A percentile compares a stretch with the other conserved stretches of the same genome.
Evolutionary conservation across 1,140 invertebrate genomes (phyloP).

Genomic region (Subanguina moxae): DNA sequence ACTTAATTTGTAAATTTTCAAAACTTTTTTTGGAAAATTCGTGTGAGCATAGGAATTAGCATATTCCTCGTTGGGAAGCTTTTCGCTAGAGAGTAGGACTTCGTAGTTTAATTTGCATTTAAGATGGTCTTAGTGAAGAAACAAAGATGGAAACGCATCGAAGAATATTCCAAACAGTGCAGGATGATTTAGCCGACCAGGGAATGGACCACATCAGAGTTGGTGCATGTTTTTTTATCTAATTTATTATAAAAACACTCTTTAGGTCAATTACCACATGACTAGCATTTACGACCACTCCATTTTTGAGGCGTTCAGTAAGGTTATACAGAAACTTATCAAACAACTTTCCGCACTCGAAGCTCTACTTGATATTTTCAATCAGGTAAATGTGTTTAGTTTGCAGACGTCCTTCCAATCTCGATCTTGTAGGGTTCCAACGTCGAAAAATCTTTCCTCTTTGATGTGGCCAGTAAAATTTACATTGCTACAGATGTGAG

Average conservation of each 20-base stretch:
- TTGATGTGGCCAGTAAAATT: conserved; percentile 97
- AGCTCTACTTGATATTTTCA: conserved; percentile 96
- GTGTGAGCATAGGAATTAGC: too few species aligned
- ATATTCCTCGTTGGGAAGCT: too few species aligned
- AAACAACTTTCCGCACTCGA: conserved; percentile 92
- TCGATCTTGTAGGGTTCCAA: conserved; percentile 77
- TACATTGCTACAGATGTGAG: conserved; percentile 88
- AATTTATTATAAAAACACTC: conserved; percentile 62
- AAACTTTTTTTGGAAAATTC: too few species aligned
- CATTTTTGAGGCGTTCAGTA: conserved; percentile 99
- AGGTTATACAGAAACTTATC: conserved; percentile 98
- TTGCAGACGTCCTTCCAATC: background rate
- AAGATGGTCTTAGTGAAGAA: conserved; percentile 53
- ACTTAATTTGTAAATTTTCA: too few species aligned
- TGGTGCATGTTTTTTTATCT: conserved; percentile 62
- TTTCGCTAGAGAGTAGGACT: too few species aligned
- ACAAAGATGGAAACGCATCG: conserved; percentile 69
- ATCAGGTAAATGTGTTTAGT: conserved; percentile 72
- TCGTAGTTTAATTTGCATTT: too few species aligned
- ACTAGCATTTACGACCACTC: conserved; percentile 99
- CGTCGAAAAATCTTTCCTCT: conserved; percentile 95
- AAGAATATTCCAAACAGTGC: conserved; percentile 92
- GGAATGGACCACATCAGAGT: conserved; percentile 65
- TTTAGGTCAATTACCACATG: conserved; percentile 73
- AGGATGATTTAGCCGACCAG: conserved; percentile 84